Conservation (phyloP, 2,797 vertebrate genomes). For the Peromyscus attwateri region DNA sequence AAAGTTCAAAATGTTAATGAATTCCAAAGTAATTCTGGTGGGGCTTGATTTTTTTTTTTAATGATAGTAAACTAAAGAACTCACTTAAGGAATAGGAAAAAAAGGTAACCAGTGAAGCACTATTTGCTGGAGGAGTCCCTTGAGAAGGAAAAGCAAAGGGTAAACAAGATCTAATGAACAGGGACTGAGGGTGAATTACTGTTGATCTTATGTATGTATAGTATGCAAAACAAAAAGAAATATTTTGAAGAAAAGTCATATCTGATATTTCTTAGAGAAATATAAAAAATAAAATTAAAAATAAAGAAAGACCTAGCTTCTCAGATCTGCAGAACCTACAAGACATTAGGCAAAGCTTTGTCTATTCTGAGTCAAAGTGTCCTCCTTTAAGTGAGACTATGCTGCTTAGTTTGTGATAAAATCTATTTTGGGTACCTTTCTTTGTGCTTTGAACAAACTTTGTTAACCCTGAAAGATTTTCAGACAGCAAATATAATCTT, state of each 20-base stretch:
- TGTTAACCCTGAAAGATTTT: neutral
- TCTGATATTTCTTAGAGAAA: neutral
- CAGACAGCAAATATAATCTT: neutral
- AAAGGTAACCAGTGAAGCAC: neutral
- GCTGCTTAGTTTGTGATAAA: neutral
- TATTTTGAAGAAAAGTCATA: neutral
- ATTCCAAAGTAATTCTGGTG: neutral
- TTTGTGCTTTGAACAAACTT: neutral
- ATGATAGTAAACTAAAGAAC: neutral
- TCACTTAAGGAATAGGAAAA: neutral
- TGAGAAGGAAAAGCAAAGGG: neutral
- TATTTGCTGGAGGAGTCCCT: neutral
- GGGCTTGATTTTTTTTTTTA: neutral
- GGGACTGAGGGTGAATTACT: neutral
- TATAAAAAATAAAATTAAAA: slow-evolving; percentile 21
- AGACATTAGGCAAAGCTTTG: neutral
- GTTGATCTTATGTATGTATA: neutral
- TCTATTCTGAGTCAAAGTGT: neutral
- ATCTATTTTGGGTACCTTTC: neutral
- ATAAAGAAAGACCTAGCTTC: neutral
- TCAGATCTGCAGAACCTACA: neutral
- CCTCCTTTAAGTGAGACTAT: neutral
- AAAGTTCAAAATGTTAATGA: neutral
- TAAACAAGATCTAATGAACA: neutral
- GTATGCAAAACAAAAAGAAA: neutral